These are phyloP conservation scores for Avahi laniger DNA, from an alignment of 2,797 vertebrate species.

Conservation along the genomic window DNA sequence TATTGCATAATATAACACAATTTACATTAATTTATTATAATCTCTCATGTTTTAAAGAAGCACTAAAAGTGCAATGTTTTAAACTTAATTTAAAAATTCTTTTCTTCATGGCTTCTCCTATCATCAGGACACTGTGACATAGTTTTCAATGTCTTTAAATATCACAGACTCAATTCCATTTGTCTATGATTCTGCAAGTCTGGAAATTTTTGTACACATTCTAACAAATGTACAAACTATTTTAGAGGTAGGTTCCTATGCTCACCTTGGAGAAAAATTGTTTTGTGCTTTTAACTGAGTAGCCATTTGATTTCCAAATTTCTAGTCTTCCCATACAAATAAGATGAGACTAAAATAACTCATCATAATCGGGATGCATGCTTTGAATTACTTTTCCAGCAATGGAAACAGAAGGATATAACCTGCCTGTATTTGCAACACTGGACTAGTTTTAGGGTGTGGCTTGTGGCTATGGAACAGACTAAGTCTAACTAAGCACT, in stretches of 20 bases:
- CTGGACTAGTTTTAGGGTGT: neutral
- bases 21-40: slow-evolving; percentile 18
- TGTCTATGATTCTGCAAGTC: slow-evolving; percentile 15
- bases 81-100: slow-evolving; percentile 26
- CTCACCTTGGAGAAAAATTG: neutral
- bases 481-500: slow-evolving; percentile 7
- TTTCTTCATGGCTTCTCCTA: slow-evolving; percentile 2
- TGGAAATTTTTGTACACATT: slow-evolving; percentile 31
- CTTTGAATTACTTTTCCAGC: slow-evolving; percentile 37
- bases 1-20: slow-evolving; percentile 32
- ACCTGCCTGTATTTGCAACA: neutral
- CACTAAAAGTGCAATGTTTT: slow-evolving; percentile 42
- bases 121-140: neutral
- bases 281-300: slow-evolving; percentile 44
- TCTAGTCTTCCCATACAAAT: neutral
- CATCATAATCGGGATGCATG: neutral
- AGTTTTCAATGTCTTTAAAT: slow-evolving; percentile 40
- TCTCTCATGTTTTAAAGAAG: slow-evolving; percentile 5
- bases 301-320: slow-evolving; percentile 2
- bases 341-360: neutral
- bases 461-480: neutral
- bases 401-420: neutral
- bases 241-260: neutral
- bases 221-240: slow-evolving; percentile 7
- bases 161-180: slow-evolving; percentile 37